Conservation (phyloP, 2,888 invertebrate species). For the Odiellus spinosus region DNA sequence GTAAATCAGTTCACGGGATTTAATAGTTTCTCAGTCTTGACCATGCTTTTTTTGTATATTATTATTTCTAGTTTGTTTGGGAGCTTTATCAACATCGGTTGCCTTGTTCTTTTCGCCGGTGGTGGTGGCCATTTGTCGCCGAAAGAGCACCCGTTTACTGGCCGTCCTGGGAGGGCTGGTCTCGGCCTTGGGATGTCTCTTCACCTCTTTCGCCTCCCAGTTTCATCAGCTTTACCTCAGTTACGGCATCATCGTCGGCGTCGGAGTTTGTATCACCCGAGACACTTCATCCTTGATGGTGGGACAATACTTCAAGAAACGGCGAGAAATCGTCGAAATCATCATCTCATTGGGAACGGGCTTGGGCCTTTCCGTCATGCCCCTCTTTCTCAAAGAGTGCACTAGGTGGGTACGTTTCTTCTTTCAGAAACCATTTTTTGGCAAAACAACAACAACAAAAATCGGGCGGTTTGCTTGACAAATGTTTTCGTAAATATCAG, state of each 20-base stretch:
- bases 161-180: slow-evolving; percentile 74
- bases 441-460: background rate
- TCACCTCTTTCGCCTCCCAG: slow-evolving; percentile 75
- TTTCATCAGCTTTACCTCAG: slow-evolving; percentile 80
- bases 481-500: too few relatives aligned
- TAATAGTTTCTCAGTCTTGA: too few relatives aligned
- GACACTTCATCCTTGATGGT: slow-evolving; percentile 78
- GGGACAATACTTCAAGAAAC: slow-evolving; percentile 72
- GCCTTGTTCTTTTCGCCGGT: slow-evolving; percentile 65
- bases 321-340: slow-evolving; percentile 70
- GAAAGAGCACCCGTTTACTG: slow-evolving; percentile 70
- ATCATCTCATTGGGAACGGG: slow-evolving; percentile 73
- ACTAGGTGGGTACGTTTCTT: slow-evolving; percentile 43
- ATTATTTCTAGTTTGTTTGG: slow-evolving; percentile 58
- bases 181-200: slow-evolving; percentile 68
- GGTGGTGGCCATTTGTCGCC: slow-evolving; percentile 64
- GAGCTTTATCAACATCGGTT: slow-evolving; percentile 59
- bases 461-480: too few relatives aligned
- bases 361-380: slow-evolving; percentile 66
- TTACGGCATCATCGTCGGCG: slow-evolving; percentile 51
- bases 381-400: slow-evolving; percentile 57
- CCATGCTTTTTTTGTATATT: background rate
- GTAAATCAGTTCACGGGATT: too few relatives aligned
- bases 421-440: background rate
- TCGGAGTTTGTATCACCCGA: slow-evolving; percentile 67